These are phyloP conservation scores for Agriopis leucophaearia DNA, from an alignment of 2,888 invertebrate species.

Conservation along the genomic window DNA sequence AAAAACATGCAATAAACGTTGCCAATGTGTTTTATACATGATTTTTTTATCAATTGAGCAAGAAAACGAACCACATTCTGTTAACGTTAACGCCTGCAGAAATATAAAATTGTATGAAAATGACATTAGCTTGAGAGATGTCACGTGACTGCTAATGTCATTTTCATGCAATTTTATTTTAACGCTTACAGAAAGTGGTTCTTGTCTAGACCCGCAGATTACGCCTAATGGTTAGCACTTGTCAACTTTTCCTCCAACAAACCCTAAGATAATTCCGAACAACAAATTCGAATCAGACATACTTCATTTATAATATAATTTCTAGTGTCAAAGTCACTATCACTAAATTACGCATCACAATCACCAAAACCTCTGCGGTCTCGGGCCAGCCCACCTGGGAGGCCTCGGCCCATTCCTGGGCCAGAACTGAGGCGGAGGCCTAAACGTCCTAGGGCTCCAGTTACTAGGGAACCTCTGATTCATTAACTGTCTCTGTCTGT, in stretches of 20 bases:
- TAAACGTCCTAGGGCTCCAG: slow-evolving; percentile 60
- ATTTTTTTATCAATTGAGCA: no score
- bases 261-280: slow-evolving; percentile 7
- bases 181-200: no score
- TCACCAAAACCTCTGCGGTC: slow-evolving; percentile 82
- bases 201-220: no score
- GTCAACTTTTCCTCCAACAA: slow-evolving; percentile 9
- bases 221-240: not conserved
- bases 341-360: slow-evolving; percentile 34
- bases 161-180: no score
- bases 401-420: slow-evolving; percentile 72
- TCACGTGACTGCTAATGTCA: no score
- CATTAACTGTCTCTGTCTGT: slow-evolving; percentile 53
- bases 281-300: slow-evolving; percentile 7
- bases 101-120: no score
- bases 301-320: slow-evolving; percentile 11
- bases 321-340: slow-evolving; percentile 36
- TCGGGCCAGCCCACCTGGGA: slow-evolving; percentile 73
- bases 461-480: slow-evolving; percentile 74
- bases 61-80: no score
- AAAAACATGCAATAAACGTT: no score
- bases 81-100: no score
- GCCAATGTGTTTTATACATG: no score
- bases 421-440: slow-evolving; percentile 60
- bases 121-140: no score